Percentiles rank a stretch among this genome's conserved stretches.
phyloP scores from a whole-genome alignment of 1,140 invertebrate genomes.

The Wiebesia pumilae region DNA sequence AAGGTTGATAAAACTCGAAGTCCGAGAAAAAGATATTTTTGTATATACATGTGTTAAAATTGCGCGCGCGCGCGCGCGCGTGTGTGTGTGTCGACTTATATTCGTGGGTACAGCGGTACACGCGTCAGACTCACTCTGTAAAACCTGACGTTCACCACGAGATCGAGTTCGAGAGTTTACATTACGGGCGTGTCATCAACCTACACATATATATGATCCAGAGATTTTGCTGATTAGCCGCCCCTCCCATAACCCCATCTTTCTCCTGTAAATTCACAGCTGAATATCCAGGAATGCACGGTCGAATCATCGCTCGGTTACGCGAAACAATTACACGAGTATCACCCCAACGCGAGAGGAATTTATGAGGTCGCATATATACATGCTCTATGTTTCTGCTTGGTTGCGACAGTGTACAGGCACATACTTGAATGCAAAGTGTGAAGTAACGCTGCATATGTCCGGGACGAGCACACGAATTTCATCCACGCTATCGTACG shows the following conservation, averaged over 20 bases:
- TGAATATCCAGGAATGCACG: neutral
- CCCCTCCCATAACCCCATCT: neutral
- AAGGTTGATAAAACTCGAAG: too few species aligned
- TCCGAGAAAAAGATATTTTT: too few species aligned
- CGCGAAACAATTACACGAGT: constrained; percentile 35
- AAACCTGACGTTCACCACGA: neutral
- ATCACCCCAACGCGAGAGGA: neutral
- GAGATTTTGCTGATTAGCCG: constrained; percentile 13
- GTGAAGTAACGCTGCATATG: neutral
- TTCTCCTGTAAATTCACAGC: constrained; percentile 12
- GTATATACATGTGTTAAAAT: neutral
- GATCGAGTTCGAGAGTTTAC: constrained; percentile 33
- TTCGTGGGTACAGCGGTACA: neutral
- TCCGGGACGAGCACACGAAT: neutral
- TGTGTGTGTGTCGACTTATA: too few species aligned
- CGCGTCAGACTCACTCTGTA: neutral
- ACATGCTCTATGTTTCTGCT: neutral
- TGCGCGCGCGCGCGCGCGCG: neutral
- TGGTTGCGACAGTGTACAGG: neutral
- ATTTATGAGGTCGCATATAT: constrained; percentile 10
- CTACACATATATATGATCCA: too few species aligned
- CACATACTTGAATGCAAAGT: too few species aligned
- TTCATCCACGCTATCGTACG: neutral
- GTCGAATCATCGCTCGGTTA: neutral
- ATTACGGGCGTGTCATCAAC: constrained; percentile 7